Conservation (phyloP, 2,113 vertebrate genomes). For the Daubentonia madagascariensis region DNA sequence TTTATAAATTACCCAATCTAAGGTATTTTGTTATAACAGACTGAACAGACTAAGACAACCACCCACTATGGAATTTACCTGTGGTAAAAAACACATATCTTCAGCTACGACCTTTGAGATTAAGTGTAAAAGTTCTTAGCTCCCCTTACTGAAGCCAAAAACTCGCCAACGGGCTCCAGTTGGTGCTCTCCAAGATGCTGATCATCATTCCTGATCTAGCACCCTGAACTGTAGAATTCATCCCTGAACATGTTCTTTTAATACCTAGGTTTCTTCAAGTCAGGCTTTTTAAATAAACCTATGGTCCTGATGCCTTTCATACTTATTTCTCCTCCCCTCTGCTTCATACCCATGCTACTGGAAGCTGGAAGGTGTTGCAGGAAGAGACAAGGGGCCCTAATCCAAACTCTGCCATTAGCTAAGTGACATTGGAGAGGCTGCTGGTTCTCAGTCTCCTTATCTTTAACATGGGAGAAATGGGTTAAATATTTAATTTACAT, state of each 20-base stretch:
- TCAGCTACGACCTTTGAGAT: not conserved
- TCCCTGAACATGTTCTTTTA: not conserved
- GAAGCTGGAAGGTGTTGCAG: not conserved
- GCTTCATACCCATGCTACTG: not conserved
- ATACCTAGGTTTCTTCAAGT: not conserved
- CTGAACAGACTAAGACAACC: not conserved
- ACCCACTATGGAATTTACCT: not conserved
- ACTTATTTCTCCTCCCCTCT: not conserved
- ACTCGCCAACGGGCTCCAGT: fast-evolving
- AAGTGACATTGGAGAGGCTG: not conserved
- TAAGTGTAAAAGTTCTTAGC: not conserved
- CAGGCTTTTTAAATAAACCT: not conserved
- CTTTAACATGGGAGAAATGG: not conserved
- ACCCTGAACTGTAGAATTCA: not conserved
- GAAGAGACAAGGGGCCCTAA: not conserved
- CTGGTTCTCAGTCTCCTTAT: not conserved
- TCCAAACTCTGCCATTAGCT: not conserved
- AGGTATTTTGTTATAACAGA: not conserved
- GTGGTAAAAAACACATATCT: not conserved
- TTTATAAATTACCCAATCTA: not conserved
- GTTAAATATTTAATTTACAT: no score
- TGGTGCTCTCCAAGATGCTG: not conserved
- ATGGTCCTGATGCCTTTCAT: not conserved
- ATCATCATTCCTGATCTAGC: not conserved
- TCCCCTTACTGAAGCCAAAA: not conserved